phyloP scores from a whole-genome alignment of 1,140 invertebrate genomes.

The Choristoneura fumiferana region DNA sequence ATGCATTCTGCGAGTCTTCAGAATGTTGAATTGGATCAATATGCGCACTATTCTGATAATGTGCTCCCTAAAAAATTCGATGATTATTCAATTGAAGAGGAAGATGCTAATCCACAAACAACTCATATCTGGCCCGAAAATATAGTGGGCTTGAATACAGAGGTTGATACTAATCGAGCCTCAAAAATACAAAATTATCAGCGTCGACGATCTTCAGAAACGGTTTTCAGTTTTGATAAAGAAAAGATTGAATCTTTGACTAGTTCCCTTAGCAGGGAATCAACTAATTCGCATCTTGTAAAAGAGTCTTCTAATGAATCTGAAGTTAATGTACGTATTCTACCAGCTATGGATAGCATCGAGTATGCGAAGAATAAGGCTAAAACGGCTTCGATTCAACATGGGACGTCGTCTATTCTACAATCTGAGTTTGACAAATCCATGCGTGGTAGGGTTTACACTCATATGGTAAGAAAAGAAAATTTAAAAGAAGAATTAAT shows the following conservation, averaged over 20 bases:
- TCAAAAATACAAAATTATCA: slow-evolving; percentile 72
- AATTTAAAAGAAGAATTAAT: slow-evolving; percentile 81
- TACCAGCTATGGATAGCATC: slow-evolving; percentile 78
- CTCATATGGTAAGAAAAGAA: slow-evolving; percentile 76
- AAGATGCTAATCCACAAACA: slow-evolving; percentile 57
- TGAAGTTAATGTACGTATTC: slow-evolving; percentile 71
- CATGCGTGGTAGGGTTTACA: slow-evolving; percentile 77
- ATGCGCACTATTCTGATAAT: slow-evolving; percentile 68
- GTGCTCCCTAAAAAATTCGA: slow-evolving; percentile 65
- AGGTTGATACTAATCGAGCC: slow-evolving; percentile 71
- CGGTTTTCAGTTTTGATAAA: slow-evolving; percentile 85
- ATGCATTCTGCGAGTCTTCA: slow-evolving; percentile 83
- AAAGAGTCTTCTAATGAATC: slow-evolving; percentile 80
- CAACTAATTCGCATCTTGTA: slow-evolving; percentile 57
- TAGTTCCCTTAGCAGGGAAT: slow-evolving; percentile 74
- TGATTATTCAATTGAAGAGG: slow-evolving; percentile 67
- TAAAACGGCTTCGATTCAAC: slow-evolving; percentile 54
- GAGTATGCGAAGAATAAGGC: slow-evolving; percentile 78
- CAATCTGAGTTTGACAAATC: slow-evolving; percentile 81
- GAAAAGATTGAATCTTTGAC: slow-evolving; percentile 84
- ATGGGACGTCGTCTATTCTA: slow-evolving; percentile 58
- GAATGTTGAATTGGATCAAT: slow-evolving; percentile 83
- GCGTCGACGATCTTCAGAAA: slow-evolving; percentile 78
- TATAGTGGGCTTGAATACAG: slow-evolving; percentile 76
- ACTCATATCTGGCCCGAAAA: slow-evolving; percentile 80